Evolutionary conservation across 2,888 invertebrate genomes (phyloP), one percentile per base, ranked within the genome.

Genomic region (Cerastis rubricosa): DNA sequence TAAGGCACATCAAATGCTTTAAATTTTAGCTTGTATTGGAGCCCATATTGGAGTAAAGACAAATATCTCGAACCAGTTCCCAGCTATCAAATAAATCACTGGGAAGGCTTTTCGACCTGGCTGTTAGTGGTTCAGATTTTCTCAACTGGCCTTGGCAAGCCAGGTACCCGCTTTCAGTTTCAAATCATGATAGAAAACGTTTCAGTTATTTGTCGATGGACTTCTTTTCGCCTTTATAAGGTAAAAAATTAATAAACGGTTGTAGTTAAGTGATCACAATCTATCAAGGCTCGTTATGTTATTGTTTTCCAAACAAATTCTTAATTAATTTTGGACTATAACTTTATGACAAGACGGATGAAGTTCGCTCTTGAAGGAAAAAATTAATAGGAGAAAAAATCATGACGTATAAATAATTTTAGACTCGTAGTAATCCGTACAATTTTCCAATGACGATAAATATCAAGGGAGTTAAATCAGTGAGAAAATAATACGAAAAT

Each of bases 401-500:
- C 7, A 49, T 78, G 29, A 35, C 57, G 1, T 74, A 9, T 29
- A 51, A 54, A 54, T 17, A 51, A 54, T 43, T n/a, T 51, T n/a
- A 54, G 43, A 25, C n/a, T 49, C 59, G 6, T 59, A 76, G 25
- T 25, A 29, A 45, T 67, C 12, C 35, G 51, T 54, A 54, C 22
- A 61, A 59, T 47, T 61, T 71, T 71, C n/a, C 12, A 61, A 25
- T 61, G 54, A 78, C 29, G 25, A 54, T 73, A 59, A 40, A 22
- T 47, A 61, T 71, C 47, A 43, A 82, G 17, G 6, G 25, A 49
- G 22, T n/a, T 12, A 19, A 66, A 29, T 29, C 40, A 47, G 61
- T 49, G 76, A 66, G 17, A 81, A 59, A n/a, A 54, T 45, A 80
- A 65, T 45, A 81, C 22, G n/a, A 59, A 65, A 74, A 29, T 19